Evolutionary conservation across 35 echinoderm and acorn worm species (phyloP).

Genomic region (Stichopus chloronotus): DNA sequence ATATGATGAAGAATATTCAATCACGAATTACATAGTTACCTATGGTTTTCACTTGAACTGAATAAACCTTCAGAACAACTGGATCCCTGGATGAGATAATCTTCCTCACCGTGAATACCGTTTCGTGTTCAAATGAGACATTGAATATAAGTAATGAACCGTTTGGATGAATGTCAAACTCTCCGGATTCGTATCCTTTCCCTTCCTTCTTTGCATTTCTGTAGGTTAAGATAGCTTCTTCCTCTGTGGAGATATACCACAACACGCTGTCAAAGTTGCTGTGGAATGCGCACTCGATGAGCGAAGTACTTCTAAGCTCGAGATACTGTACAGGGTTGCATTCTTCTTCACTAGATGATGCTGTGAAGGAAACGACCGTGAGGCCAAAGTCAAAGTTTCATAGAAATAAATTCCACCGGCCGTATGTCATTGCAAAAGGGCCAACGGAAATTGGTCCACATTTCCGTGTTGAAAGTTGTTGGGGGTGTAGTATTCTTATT

Average conservation of each 20-base stretch:
- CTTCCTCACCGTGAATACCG: not conserved
- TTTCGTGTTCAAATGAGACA: not conserved
- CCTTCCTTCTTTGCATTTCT: not conserved
- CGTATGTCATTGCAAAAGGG: too few species aligned
- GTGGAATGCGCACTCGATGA: not conserved
- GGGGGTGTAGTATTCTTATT: too few species aligned
- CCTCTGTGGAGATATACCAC: not conserved
- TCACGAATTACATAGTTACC: not conserved
- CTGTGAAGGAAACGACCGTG: not conserved
- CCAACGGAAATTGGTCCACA: too few species aligned
- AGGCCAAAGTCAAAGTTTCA: not conserved
- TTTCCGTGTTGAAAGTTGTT: too few species aligned
- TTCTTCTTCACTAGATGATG: not conserved
- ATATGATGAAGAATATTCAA: too few species aligned
- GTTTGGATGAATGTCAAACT: constrained; percentile 7
- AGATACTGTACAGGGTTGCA: not conserved
- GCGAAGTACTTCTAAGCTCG: not conserved
- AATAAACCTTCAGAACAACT: not conserved
- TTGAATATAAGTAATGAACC: not conserved
- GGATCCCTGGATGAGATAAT: not conserved
- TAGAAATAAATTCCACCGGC: too few species aligned
- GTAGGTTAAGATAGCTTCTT: not conserved
- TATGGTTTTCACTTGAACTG: not conserved
- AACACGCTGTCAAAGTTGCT: not conserved
- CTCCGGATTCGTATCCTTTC: not conserved